Percentiles rank a stretch among this genome's conserved stretches.
Conservation (phyloP, 2,113 vertebrate species). For the Chaetorhynchus papuensis region DNA sequence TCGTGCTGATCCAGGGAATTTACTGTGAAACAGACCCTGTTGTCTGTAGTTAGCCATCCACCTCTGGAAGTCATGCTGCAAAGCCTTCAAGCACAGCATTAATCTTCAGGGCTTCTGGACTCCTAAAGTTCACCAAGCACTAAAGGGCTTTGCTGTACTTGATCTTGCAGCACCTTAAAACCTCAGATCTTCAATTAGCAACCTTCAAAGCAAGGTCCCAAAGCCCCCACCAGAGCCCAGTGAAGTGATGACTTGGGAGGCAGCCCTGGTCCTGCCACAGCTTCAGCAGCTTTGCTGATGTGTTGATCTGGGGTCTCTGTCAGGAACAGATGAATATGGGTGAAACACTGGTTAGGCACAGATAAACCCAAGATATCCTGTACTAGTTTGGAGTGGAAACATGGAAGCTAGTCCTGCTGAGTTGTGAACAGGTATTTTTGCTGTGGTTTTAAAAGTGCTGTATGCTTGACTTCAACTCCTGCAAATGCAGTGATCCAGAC, state of each 20-base stretch:
- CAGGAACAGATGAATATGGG: background rate
- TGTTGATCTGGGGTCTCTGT: background rate
- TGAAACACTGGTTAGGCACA: background rate
- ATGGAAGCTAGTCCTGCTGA: background rate
- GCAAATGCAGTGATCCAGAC: background rate
- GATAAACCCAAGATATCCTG: background rate
- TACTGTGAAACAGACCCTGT: background rate
- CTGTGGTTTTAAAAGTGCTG: background rate
- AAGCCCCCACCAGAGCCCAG: background rate
- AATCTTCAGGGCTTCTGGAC: background rate
- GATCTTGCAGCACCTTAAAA: background rate
- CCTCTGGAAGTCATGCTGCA: background rate
- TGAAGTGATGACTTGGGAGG: background rate
- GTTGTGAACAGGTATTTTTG: background rate
- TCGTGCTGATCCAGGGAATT: background rate
- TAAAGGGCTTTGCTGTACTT: background rate
- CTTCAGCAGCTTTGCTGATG: background rate
- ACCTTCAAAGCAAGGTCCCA: background rate
- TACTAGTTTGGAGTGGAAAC: background rate
- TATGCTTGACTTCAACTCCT: background rate
- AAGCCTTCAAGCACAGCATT: background rate
- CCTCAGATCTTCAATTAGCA: background rate
- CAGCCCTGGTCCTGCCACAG: background rate
- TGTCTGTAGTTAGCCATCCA: background rate
- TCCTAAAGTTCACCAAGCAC: background rate